Evolutionary conservation across 2,888 invertebrate species (phyloP), one percentile per base, ranked within the genome.

Genomic region (Adineta ricciae): DNA sequence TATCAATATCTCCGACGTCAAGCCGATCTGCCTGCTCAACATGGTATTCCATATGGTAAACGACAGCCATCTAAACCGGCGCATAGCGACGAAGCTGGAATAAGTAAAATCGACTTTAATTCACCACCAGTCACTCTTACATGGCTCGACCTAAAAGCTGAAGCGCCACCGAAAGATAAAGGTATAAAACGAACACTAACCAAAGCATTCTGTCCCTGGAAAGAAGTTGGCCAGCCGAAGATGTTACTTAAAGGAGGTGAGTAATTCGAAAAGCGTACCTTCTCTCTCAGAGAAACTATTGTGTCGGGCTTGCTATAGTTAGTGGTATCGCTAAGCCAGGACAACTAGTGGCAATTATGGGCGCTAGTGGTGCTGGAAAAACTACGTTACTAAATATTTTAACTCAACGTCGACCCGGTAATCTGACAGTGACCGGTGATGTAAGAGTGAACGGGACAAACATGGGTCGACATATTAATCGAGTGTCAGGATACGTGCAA

Each of bases 331-430:
- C 64, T 24, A 84, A 72, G 72, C 84, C 84, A 27, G 86, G 86
- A 27, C 83, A 86, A 86, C 27, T 86, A 21, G 46, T 86, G n/a
- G 84, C 84, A 24, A 86, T 86, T 2, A 84, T 86, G 86, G 86
- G 86, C 24, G 86, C 86, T 19, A 83, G 83, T 83, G 83, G 83
- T 41, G 52, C 52, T 50, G 97, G 97, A 2, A 97, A 97, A 91
- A 96, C 97, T 0, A 97, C 96, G 0, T 92, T 97, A 5, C 91
- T 97, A 86, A 97, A 97, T 90, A 93, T 95, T 0, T 90, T 97
- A 87, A 96, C 95, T 11, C 94, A 94, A 90, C 93, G 95, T 41
- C 93, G 94, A n/a, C 94, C 78, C 41, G 88, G 88, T 41, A 88
- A 88, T 11, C 87, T 91, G 46, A 82, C 88, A 5, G 88, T 90